phyloP scores from a whole-genome alignment of 2,113 vertebrate species.

The Hemichromis elongatus region DNA sequence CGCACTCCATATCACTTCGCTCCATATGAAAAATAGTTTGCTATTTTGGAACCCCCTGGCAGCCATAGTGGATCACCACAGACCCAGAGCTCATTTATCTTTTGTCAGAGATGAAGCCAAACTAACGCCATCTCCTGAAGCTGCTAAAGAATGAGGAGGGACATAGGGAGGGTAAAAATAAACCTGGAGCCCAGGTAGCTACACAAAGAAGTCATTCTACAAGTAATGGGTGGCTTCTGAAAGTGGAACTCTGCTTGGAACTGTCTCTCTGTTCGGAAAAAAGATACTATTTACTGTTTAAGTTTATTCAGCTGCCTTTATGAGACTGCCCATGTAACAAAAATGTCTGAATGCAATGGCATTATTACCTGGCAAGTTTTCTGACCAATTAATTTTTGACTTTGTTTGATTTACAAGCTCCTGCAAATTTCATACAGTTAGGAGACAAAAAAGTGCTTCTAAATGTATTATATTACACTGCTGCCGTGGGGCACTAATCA shows the following conservation, averaged over 20 bases:
- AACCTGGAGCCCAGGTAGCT: constrained; percentile 82
- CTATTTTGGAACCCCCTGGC: constrained; percentile 99
- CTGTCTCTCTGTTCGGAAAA: constrained; percentile 54
- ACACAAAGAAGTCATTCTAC: constrained; percentile 80
- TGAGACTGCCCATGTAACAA: background rate
- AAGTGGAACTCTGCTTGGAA: constrained; percentile 75
- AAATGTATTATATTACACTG: background rate
- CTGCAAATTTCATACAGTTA: background rate
- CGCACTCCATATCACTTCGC: constrained; percentile 91
- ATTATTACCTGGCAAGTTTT: background rate
- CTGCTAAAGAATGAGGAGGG: constrained; percentile 94
- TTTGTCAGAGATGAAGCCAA: constrained; percentile 99
- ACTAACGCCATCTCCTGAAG: constrained; percentile 91
- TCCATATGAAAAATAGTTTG: constrained; percentile 99
- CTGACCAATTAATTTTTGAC: background rate
- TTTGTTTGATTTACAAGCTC: background rate
- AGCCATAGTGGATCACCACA: constrained; percentile 92
- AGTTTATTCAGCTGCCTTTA: constrained; percentile 25
- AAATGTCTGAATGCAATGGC: background rate
- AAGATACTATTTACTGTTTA: constrained; percentile 49
- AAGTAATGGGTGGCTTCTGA: constrained; percentile 83
- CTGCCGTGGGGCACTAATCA: background rate
- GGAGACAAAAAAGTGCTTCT: background rate
- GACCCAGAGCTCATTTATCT: constrained; percentile 99
- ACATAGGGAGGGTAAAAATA: constrained; percentile 90